Evolutionary conservation across 2,888 invertebrate genomes (phyloP), one percentile per base, ranked within the genome.

Genomic region (Lasioglossum figueresi): DNA sequence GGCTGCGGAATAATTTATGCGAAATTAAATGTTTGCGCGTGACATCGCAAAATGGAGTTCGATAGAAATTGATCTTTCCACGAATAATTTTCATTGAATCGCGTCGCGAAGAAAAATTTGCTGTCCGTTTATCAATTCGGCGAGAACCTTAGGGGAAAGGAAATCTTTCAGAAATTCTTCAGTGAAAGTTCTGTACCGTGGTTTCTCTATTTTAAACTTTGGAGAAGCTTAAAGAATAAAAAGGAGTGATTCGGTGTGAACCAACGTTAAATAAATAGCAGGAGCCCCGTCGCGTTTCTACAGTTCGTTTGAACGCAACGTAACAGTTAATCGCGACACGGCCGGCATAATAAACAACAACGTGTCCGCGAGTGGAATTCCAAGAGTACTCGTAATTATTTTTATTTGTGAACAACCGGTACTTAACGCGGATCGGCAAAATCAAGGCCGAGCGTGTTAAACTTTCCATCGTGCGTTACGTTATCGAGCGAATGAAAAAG

Each of bases 391-490:
- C 34, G 68, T 76, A 76, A 76, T 76, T 76, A 76, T 68, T 76
- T 76, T 76, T 76, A 76, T 68, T 76, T 48, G 34, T 8, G 76
- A 63, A 45, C 19, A 76, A 76, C 68, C 76, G 76, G 76, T 76
- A 76, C 48, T 76, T 52, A 34, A 23, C 76, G 76, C 27, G 63
- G 40, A 31, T 48, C 68, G 76, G n/a, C 27, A 40, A 40, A 34
- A n/a, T 52, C 68, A 52, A 77, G 77, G 48, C 76, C 63, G 63
- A 34, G 45, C 27, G 31, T 12, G 14, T 63, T 76, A 76, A 66
- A 77, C 77, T 77, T 77, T 77, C 70, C 70, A 77, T 77, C 77
- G 77, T n/a, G 14, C 19, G 77, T 77, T 77, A 77, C 77, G 77
- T 77, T 70, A 77, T 77, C 77, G 68, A 37, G 52, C 66, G 70